A percentile compares a stretch with the other conserved stretches of the same genome.
Evolutionary conservation across 2,797 vertebrate genomes (phyloP).

Genomic region (Acanthopagrus latus): DNA sequence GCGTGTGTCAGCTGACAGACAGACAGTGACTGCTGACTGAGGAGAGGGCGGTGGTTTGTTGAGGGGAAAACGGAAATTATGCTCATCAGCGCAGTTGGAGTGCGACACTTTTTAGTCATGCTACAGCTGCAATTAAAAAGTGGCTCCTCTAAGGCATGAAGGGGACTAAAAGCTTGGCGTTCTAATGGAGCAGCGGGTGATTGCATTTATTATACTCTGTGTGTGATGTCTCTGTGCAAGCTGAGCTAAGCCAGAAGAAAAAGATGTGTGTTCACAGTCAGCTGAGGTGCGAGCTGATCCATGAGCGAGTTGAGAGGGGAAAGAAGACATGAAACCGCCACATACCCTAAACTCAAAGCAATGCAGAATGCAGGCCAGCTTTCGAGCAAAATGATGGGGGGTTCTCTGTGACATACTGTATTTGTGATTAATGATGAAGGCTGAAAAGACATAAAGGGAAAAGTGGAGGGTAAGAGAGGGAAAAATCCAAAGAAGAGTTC

Average conservation of each 20-base stretch:
- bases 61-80: conserved; percentile 35
- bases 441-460: conserved; percentile 12
- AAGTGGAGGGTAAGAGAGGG: not conserved
- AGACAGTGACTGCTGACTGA: conserved; percentile 28
- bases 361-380: not conserved
- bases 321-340: conserved; percentile 3
- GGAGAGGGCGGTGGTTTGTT: conserved; percentile 28
- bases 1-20: conserved; percentile 20
- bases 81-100: conserved; percentile 33
- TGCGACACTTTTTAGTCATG: conserved; percentile 30
- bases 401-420: not conserved
- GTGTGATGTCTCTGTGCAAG: conserved; percentile 18
- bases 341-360: not conserved
- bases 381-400: not conserved
- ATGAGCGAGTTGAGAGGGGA: conserved; percentile 14
- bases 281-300: conserved; percentile 19
- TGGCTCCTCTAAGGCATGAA: not conserved
- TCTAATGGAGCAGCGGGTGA: conserved; percentile 6
- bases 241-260: not conserved
- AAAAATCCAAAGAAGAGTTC: conserved; percentile 8
- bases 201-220: conserved; percentile 16
- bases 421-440: conserved; percentile 30
- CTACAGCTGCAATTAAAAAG: conserved; percentile 45
- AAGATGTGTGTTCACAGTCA: not conserved
- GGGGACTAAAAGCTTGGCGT: conserved; percentile 15